A percentile compares a stretch with the other conserved stretches of the same genome.
phyloP scores from a whole-genome alignment of 2,113 vertebrate genomes.

The Sinocyclocheilus rhinocerous region DNA sequence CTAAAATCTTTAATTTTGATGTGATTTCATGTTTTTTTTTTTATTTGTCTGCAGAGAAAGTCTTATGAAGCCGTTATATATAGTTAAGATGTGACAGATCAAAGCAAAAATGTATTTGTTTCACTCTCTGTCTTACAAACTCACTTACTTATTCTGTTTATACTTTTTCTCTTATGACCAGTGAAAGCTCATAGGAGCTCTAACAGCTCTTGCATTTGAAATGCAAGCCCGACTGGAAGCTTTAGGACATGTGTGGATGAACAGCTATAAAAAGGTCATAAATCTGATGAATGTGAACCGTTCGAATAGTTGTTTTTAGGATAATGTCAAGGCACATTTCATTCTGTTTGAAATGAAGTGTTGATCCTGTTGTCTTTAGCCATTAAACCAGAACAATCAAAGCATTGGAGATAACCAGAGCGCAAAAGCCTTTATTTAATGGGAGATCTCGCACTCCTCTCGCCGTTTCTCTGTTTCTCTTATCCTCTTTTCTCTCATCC shows the following conservation, averaged over 20 bases:
- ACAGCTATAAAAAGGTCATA: slow-evolving; percentile 31
- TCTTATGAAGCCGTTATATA: neutral
- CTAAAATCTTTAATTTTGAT: neutral
- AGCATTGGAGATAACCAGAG: slow-evolving; percentile 38
- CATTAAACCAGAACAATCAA: slow-evolving; percentile 43
- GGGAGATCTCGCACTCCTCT: slow-evolving; percentile 22
- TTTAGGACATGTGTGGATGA: neutral
- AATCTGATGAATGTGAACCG: slow-evolving; percentile 11
- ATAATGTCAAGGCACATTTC: slow-evolving; percentile 19
- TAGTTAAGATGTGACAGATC: slow-evolving; percentile 17
- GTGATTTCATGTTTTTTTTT: slow-evolving; percentile 16
- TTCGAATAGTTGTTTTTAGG: neutral
- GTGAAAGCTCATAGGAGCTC: neutral
- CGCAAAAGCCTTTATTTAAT: slow-evolving; percentile 34
- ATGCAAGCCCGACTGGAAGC: neutral
- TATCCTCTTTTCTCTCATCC: slow-evolving; percentile 36
- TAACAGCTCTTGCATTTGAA: slow-evolving; percentile 13
- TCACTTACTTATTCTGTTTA: slow-evolving; percentile 21
- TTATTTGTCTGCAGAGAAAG: neutral
- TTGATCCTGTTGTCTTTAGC: slow-evolving; percentile 7
- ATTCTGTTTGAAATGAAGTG: slow-evolving; percentile 36
- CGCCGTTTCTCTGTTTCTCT: neutral
- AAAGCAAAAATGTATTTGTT: neutral
- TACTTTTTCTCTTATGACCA: neutral
- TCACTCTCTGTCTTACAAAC: neutral